Conservation (phyloP, 2,113 vertebrate genomes). For the Channa argus region DNA sequence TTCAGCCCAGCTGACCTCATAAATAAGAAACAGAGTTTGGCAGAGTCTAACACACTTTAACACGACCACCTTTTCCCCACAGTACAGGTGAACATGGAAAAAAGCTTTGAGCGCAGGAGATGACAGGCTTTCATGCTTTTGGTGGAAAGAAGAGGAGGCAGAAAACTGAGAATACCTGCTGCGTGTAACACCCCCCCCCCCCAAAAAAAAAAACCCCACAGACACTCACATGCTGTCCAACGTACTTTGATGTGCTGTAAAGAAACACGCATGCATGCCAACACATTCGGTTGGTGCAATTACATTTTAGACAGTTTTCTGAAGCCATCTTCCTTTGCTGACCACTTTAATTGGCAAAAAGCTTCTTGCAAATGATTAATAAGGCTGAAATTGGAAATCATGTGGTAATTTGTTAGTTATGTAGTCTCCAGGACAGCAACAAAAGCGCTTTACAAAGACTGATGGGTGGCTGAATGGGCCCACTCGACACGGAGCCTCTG, state of each 20-base stretch:
- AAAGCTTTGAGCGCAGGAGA: conserved; percentile 68
- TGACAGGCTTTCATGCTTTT: conserved; percentile 75
- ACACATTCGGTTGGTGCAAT: too few relatives aligned
- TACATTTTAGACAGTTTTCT: too few relatives aligned
- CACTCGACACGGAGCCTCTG: too few relatives aligned
- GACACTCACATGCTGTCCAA: conserved; percentile 33
- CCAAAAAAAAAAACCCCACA: neutral
- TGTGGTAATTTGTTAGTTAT: too few relatives aligned
- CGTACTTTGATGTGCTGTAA: conserved; percentile 19
- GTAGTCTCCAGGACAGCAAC: too few relatives aligned
- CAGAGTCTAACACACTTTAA: conserved; percentile 11
- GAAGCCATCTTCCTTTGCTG: too few relatives aligned
- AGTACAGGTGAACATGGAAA: conserved; percentile 59
- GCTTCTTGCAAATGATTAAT: too few relatives aligned
- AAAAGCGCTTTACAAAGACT: too few relatives aligned
- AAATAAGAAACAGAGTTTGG: conserved; percentile 70
- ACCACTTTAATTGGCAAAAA: too few relatives aligned
- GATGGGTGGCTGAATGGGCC: too few relatives aligned
- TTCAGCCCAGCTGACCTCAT: conserved; percentile 75
- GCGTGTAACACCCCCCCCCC: conserved; percentile 40
- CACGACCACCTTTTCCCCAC: conserved; percentile 27
- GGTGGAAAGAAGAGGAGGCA: conserved; percentile 48
- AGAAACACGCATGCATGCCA: conserved; percentile 7
- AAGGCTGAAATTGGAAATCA: too few relatives aligned
- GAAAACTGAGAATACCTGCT: conserved; percentile 70